Evolutionary conservation across 1,140 invertebrate species (phyloP), one percentile per base, ranked within the genome.

Genomic region (Prorops nasuta): DNA sequence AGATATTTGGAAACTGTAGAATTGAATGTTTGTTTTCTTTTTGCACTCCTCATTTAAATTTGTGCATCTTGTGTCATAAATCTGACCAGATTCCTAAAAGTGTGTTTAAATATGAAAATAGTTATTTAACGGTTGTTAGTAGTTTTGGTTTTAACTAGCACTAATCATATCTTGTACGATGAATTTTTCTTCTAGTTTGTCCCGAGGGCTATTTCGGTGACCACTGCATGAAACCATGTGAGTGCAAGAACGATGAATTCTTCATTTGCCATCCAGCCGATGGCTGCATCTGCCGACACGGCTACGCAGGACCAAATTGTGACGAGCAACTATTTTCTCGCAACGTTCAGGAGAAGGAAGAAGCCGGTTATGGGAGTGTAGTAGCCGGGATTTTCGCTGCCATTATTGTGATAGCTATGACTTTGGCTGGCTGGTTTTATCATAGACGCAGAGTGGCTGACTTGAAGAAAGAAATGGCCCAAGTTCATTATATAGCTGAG

Each of bases 191-290:
- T 77, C 24, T 66, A 91, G 90, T 91, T 51, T 96, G 93, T 60
- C 91, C 91, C 0, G 90, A 92, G 67, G 92, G 92, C 39, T 94
- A 90, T 71, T 94, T 85, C 72, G 92, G 92, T 15, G 86, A 91
- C 50, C 89, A 93, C 66, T 96, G 93, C 66, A 90, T 93, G 84
- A 74, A 84, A 43, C 75, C 84, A 0, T 94, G 90, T 65, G 81
- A 87, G 49, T 94, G 92, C 66, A 78, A 81, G 45, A 87, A 83
- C 42, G 83, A 86, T 8, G n/a, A n/a, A n/a, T 71, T 64, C 35
- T 94, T 88, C 74, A 81, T 86, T 42, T 96, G 93, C 65, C 88
- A 94, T 72, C 83, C 90, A 8, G 83, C 85, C 2, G 64, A 82
- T 2, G 93, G 93, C 12, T 96, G 93, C 70, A 79, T 87, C 9